These are phyloP conservation scores for Dinothrombium tinctorium DNA, from an alignment of 1,140 invertebrate genomes.

Conservation along the genomic window DNA sequence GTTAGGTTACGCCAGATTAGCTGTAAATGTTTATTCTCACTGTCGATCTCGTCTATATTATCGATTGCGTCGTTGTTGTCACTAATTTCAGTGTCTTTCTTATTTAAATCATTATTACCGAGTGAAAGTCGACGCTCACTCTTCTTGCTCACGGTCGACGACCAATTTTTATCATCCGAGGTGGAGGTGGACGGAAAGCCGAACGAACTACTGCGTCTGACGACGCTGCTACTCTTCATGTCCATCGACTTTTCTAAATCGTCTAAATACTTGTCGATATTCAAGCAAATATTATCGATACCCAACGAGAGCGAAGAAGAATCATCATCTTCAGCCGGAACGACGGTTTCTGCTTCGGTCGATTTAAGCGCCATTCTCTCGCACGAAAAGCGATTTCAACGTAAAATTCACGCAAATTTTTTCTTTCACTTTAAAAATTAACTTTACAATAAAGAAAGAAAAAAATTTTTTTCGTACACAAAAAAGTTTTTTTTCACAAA, in stretches of 20 bases:
- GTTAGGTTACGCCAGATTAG: conserved; percentile 5
- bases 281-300: not conserved
- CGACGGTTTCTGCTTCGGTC: too few species aligned
- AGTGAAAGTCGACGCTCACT: not conserved
- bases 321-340: not conserved
- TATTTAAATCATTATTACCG: not conserved
- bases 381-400: too few species aligned
- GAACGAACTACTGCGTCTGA: not conserved
- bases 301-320: not conserved
- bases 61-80: not conserved
- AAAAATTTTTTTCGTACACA: too few species aligned
- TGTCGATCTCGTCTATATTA: not conserved
- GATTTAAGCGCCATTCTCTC: too few species aligned
- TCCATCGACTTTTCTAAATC: conserved; percentile 1
- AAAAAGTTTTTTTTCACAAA: too few species aligned
- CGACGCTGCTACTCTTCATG: not conserved
- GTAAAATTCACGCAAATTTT: too few species aligned
- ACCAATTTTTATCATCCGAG: conserved; percentile 1
- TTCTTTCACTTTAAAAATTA: too few species aligned
- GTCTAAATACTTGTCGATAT: conserved; percentile 3
- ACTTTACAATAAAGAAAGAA: too few species aligned
- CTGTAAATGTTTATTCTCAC: not conserved
- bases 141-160: not conserved
- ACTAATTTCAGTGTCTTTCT: not conserved
- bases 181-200: not conserved